Evolutionary conservation across 2,113 vertebrate genomes (phyloP).

Genomic region (Felis catus): DNA sequence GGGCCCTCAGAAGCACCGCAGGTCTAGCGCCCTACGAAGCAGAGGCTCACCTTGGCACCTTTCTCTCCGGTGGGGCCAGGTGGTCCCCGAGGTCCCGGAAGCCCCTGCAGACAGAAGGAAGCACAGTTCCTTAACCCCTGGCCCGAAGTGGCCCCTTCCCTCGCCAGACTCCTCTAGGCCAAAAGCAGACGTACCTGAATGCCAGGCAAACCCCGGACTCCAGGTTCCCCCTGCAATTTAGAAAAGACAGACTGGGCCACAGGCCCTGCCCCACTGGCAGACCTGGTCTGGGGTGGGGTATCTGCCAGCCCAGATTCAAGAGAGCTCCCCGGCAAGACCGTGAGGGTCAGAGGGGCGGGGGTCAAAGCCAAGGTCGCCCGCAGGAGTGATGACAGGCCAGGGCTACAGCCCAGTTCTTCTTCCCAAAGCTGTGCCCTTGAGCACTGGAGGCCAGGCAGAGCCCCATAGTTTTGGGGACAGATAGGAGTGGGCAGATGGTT

Average conservation of each 20-base stretch:
- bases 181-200: conserved; percentile 69
- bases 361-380: background rate
- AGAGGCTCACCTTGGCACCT: conserved; percentile 88
- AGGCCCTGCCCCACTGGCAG: background rate
- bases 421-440: background rate
- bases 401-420: background rate
- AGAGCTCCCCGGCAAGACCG: background rate
- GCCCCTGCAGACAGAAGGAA: conserved; percentile 84
- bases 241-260: conserved; percentile 1
- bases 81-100: conserved; percentile 87
- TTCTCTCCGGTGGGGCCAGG: conserved; percentile 77
- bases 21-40: background rate
- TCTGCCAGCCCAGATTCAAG: background rate
- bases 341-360: background rate
- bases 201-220: conserved; percentile 81
- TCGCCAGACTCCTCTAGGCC: background rate
- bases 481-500: background rate
- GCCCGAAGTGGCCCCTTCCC: background rate
- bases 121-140: background rate
- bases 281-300: background rate
- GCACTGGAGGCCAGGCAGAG: background rate
- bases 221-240: conserved; percentile 84
- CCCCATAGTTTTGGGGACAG: background rate
- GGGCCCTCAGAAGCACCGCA: background rate
- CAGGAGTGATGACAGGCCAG: background rate